Base-by-base conservation (phyloP, 2,113 vertebrate genomes). In the Daubentonia madagascariensis region DNA sequence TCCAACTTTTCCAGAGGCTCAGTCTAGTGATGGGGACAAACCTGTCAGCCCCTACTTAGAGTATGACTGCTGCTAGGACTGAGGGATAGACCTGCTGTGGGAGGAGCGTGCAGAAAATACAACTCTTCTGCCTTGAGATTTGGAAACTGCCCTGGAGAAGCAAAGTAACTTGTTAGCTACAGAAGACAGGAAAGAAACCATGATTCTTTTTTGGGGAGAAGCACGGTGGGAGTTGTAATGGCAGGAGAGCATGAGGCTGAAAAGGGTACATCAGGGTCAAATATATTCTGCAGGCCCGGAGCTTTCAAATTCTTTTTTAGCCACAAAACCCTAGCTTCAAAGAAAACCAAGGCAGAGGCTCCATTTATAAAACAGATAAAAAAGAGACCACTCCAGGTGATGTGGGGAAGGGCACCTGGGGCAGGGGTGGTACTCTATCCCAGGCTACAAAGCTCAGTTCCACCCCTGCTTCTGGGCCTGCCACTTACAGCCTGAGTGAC, bases 281-380 rank as follows among this genome's bases (percentile, higher is more conserved):
- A 72, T 85, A 70, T 76, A 59, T 54, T 80, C 70, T 70, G 30
- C 20, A 72, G 65, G 37, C 35, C 43, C 83, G 13, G 43, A 63
- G n/a, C 67, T 93, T 90, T 85, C 94, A 65, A 67, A 73, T 83
- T 81, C 57, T 91, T 63, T 50, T 91, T 75, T 67, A 54, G 52
- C 61, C 80, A 96, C 37, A 96, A 92, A 97, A 83, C 10, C 10
- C 63, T 84, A 63, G n/a, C 43, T 91, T 96, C 65, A 85, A 78
- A 90, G n/a, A 85, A 95, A 95, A 89, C 22, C 84, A 81, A 68
- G 45, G 65, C 57, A 88, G 63, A 73, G 9, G 13, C 18, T 61
- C 48, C 59, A 61, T 25, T 75, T 73, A 67, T 61, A 92, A 48
- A 84, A 84, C 12, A 80, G n/a, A 94, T 18, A 30, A 59, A n/a